These are phyloP conservation scores for Pelagia noctiluca DNA, from an alignment of 30 jellyfish, hydroid and myxozoan species.

Conservation along the genomic window DNA sequence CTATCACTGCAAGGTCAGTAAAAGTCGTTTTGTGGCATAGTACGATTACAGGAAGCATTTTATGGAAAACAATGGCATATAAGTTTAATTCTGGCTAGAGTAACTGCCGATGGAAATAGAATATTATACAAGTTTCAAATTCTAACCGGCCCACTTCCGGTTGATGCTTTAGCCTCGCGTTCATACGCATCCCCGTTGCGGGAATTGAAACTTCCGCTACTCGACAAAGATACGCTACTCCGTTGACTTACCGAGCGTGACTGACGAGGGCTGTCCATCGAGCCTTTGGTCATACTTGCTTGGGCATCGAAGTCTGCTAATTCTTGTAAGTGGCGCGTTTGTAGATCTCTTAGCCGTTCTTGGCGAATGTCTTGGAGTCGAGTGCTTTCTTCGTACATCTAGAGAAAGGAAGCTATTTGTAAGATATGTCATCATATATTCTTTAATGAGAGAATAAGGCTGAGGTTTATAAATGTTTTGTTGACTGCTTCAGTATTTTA, in stretches of 20 bases:
- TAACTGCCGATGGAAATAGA: too few species aligned
- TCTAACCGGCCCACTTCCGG: constrained; percentile 12
- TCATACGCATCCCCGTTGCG: constrained; percentile 71
- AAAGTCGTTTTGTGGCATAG: too few species aligned
- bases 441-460: too few species aligned
- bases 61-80: too few species aligned
- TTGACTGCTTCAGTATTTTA: too few species aligned
- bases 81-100: too few species aligned
- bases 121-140: not conserved
- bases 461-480: too few species aligned
- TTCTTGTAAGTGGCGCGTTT: constrained; percentile 84
- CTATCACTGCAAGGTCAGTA: too few species aligned
- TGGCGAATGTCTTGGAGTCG: constrained; percentile 98
- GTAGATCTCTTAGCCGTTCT: constrained; percentile 96
- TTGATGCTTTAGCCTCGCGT: constrained; percentile 4
- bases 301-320: constrained; percentile 96
- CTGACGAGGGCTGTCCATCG: constrained; percentile 66
- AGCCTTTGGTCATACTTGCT: constrained; percentile 56
- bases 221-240: constrained; percentile 70
- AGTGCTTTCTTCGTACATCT: constrained; percentile 99
- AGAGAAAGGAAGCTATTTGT: too few species aligned
- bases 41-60: too few species aligned
- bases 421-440: too few species aligned
- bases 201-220: constrained; percentile 66
- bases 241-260: constrained; percentile 67